These are phyloP conservation scores for Neoitamus cyanurus DNA, from an alignment of 2,888 invertebrate genomes.

Conservation along the genomic window DNA sequence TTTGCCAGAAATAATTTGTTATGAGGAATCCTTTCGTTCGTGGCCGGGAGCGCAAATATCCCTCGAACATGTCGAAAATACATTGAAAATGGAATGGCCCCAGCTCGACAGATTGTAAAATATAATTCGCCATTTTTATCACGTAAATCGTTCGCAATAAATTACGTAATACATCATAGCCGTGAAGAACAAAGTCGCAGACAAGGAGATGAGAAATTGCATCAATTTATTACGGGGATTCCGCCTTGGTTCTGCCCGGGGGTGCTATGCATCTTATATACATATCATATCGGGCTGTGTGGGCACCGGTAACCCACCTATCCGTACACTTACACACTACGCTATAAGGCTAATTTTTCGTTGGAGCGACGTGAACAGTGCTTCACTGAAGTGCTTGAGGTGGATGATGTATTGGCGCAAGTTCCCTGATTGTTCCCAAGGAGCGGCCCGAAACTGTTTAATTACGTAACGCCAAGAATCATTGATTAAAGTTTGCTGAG, in stretches of 20 bases:
- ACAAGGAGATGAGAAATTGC: constrained; percentile 40
- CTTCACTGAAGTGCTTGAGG: not conserved
- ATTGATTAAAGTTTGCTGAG: constrained; percentile 34
- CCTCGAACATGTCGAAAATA: constrained; percentile 40
- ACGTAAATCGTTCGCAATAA: constrained; percentile 46
- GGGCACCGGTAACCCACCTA: not conserved
- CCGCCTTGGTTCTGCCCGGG: not conserved
- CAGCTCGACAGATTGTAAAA: constrained; percentile 45
- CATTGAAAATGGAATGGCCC: constrained; percentile 34
- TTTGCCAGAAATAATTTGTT: constrained; percentile 26
- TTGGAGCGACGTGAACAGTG: not conserved
- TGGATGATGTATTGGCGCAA: constrained; percentile 20
- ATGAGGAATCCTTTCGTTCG: constrained; percentile 4
- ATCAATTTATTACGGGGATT: constrained; percentile 32
- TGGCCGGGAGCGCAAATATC: not conserved
- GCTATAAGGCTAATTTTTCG: constrained; percentile 14
- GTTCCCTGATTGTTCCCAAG: constrained; percentile 18
- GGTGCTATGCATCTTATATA: constrained; percentile 22
- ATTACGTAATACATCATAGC: constrained; percentile 42
- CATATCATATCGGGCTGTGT: not conserved
- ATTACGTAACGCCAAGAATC: not conserved
- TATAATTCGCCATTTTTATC: constrained; percentile 46
- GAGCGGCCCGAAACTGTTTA: not conserved
- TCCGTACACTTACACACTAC: not conserved
- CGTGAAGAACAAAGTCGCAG: constrained; percentile 27